These are phyloP conservation scores for Metellina segmentata DNA, from an alignment of 2,888 invertebrate genomes.

Conservation along the genomic window DNA sequence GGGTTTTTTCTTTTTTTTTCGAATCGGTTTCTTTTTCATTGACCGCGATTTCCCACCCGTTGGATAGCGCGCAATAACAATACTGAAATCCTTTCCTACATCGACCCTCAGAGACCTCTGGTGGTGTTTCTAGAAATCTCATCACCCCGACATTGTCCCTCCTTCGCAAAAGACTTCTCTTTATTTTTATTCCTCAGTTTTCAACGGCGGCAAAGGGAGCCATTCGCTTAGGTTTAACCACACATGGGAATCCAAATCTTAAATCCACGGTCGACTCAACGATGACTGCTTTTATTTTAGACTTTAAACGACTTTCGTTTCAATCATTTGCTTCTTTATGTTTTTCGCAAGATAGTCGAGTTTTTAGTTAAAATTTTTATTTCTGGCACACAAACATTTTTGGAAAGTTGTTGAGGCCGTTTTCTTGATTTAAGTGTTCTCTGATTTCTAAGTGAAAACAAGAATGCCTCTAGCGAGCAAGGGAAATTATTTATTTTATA, in stretches of 20 bases:
- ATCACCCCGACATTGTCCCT: not conserved
- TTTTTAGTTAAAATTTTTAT: not conserved
- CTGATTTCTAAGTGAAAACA: too few relatives aligned
- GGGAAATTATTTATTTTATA: too few relatives aligned
- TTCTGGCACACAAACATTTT: not conserved
- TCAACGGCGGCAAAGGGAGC: not conserved
- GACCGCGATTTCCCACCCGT: not conserved
- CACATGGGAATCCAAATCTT: not conserved
- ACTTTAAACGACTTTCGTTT: not conserved
- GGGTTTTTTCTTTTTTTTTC: too few relatives aligned
- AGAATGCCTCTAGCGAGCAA: too few relatives aligned
- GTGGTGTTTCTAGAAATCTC: not conserved
- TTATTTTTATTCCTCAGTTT: not conserved
- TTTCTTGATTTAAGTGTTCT: too few relatives aligned
- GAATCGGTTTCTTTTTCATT: too few relatives aligned
- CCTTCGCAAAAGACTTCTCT: not conserved
- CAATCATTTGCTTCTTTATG: not conserved
- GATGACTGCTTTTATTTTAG: not conserved
- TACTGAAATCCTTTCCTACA: not conserved
- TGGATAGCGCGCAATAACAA: not conserved
- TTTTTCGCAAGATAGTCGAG: not conserved
- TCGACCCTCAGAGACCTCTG: constrained; percentile 9
- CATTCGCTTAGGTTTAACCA: not conserved
- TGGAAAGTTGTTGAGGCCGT: not conserved
- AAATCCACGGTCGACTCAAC: not conserved